Conservation (phyloP, 2,888 invertebrate genomes). For the Spatulosminthurus flaviceps region DNA sequence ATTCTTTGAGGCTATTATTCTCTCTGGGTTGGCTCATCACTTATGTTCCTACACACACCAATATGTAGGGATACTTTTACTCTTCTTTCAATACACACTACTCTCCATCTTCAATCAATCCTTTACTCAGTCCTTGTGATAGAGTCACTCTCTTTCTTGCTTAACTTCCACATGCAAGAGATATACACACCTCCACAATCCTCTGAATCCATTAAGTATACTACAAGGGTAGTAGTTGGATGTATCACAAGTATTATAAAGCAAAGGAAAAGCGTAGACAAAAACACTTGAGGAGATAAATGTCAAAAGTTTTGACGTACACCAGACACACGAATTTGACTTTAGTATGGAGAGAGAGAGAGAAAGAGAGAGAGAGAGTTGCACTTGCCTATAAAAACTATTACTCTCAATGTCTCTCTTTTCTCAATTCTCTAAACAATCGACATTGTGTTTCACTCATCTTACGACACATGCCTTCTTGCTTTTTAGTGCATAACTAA, state of each 20-base stretch:
- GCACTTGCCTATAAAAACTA: conserved; percentile 47
- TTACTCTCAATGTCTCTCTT: conserved; percentile 45
- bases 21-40: background rate
- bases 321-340: conserved; percentile 42
- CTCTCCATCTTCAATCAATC: too few species aligned
- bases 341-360: conserved; percentile 18
- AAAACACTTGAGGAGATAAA: conserved; percentile 45
- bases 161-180: too few species aligned
- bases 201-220: background rate
- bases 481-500: background rate
- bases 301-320: conserved; percentile 44
- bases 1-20: conserved; percentile 14
- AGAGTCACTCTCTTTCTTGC: too few species aligned
- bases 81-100: too few species aligned
- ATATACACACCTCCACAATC: too few species aligned
- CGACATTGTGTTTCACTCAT: conserved; percentile 54
- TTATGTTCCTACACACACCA: background rate
- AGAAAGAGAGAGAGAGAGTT: too few species aligned
- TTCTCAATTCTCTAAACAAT: conserved; percentile 49
- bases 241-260: background rate
- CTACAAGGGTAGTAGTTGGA: background rate
- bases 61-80: too few species aligned
- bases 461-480: conserved; percentile 26
- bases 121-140: too few species aligned
- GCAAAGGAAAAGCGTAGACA: conserved; percentile 22